Evolutionary conservation across 2,113 vertebrate species (phyloP).

Genomic region (Eidolon helvum): DNA sequence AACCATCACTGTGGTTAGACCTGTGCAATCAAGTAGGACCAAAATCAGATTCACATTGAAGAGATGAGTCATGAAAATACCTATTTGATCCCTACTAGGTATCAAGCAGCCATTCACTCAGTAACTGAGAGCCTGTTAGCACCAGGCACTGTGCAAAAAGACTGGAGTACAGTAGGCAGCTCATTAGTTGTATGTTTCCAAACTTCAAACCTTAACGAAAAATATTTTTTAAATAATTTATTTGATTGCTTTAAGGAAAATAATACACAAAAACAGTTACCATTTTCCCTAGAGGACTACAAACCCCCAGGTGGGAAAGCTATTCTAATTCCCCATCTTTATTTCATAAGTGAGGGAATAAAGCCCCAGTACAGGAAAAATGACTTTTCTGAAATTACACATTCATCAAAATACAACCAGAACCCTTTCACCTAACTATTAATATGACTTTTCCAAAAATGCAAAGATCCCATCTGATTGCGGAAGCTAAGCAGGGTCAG

Average conservation of each 20-base stretch:
- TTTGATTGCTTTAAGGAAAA: not conserved
- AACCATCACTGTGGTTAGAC: not conserved
- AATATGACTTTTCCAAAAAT: not conserved
- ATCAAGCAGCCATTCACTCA: not conserved
- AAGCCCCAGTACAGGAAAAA: not conserved
- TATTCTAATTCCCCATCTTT: not conserved
- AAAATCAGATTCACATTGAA: not conserved
- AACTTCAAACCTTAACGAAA: slow-evolving; percentile 14
- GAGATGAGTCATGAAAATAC: not conserved
- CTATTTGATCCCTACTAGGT: not conserved
- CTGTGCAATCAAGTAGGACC: not conserved
- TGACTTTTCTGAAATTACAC: not conserved
- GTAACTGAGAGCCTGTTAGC: not conserved
- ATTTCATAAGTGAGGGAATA: not conserved
- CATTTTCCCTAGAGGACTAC: not conserved
- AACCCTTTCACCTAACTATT: not conserved
- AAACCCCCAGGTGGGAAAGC: not conserved
- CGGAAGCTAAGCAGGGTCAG: too few relatives aligned
- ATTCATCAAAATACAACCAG: not conserved
- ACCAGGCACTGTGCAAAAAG: not conserved
- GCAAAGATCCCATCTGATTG: too few relatives aligned
- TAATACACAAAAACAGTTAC: not conserved
- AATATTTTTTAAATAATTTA: not conserved
- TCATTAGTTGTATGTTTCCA: not conserved
- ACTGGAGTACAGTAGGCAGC: not conserved